Base-by-base conservation (phyloP, 2,797 vertebrate species). In the Ctenochaetus hawaiiensis region DNA sequence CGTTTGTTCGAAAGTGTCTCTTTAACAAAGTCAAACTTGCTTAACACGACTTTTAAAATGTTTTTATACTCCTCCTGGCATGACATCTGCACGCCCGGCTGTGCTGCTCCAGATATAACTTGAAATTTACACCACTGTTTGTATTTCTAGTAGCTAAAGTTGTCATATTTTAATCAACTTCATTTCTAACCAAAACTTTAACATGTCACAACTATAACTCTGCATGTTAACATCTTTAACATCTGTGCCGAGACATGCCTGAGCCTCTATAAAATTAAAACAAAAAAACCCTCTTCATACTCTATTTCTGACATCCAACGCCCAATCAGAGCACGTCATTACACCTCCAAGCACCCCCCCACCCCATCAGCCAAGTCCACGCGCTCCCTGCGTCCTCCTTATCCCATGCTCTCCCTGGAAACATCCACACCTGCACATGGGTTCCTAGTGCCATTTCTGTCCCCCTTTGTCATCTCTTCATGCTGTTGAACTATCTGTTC, bases 381-480 rank as follows among this genome's bases (percentile, higher is more conserved):
- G 1, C 71, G 30, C 82, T 83, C 72, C 77, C 79, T 63, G 67
- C 57, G 87, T 89, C 86, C 80, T 84, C 83, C 76, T 83, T 72
- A 78, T 81, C 91, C 91, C 91, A 85, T 85, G 80, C 87, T 79
- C 90, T 81, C 51, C 83, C 84, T 72, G 90, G 95, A 95, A 95
- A 96, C 95, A 96, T 95, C 92, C 93, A 68, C 83, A 80, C 81
- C 85, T 91, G 94, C 93, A 91, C 92, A 87, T 51, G 52, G 88
- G 91, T 92, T 94, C 89, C 91, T 80, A 83, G 88, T 89, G 58
- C 63, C 75, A 44, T 80, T 53, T 47, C 53, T 58, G 9, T 6
- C 57, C 43, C 8, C 17, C 57, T 5, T 5, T 72, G 8, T 75
- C 49, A 45, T 73, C 53, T 82, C 64, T 60, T 68, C 1, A 6